Conservation (phyloP, 2,797 vertebrate species). For the Threskiornis aethiopicus region DNA sequence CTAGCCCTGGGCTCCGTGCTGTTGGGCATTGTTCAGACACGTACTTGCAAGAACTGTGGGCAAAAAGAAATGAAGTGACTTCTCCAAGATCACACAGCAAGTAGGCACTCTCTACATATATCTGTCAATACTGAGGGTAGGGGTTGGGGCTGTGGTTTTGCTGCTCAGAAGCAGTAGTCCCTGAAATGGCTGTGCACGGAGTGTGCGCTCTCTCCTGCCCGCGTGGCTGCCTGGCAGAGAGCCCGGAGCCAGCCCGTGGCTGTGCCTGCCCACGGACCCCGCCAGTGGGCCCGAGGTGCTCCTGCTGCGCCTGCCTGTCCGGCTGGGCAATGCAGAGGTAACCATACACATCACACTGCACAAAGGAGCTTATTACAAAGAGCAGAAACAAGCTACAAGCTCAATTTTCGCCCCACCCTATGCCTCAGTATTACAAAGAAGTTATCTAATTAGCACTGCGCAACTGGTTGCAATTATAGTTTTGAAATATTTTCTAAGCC, state of each 20-base stretch:
- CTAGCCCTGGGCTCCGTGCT: neutral
- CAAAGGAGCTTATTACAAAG: neutral
- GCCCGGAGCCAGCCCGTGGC: neutral
- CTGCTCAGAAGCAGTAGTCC: neutral
- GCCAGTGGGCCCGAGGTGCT: neutral
- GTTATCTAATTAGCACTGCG: neutral
- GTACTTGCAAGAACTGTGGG: neutral
- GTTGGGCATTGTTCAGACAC: neutral
- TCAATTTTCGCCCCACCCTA: neutral
- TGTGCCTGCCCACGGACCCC: neutral
- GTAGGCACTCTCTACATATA: neutral
- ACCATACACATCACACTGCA: neutral
- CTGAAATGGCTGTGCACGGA: no score
- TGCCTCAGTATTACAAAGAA: neutral
- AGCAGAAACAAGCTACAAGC: neutral
- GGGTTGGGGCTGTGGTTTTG: neutral
- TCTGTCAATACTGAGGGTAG: neutral
- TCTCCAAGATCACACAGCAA: neutral
- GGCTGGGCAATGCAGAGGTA: neutral
- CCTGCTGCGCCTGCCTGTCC: neutral
- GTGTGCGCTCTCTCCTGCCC: neutral
- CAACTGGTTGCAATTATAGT: neutral
- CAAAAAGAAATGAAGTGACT: neutral
- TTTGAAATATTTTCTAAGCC: neutral
- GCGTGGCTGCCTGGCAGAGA: accelerated